A percentile compares a stretch with the other conserved stretches of the same genome.
These are phyloP conservation scores for Lysandra bellargus DNA, from an alignment of 2,888 invertebrate genomes.

Conservation along the genomic window DNA sequence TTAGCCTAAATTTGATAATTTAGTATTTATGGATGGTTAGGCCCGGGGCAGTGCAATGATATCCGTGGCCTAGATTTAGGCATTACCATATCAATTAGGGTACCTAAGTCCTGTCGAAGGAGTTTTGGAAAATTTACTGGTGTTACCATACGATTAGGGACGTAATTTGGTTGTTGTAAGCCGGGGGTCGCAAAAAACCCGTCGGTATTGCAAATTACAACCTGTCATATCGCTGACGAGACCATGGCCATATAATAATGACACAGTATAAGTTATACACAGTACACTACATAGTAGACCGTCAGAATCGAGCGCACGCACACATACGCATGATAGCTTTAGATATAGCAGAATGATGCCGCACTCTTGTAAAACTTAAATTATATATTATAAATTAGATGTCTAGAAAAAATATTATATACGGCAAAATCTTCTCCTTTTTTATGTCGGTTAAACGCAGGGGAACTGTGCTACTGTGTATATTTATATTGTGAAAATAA, in stretches of 20 bases:
- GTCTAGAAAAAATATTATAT: background rate
- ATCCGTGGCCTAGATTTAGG: conserved; percentile 77
- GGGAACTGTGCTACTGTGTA: background rate
- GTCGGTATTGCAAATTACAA: conserved; percentile 67
- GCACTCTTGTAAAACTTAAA: background rate
- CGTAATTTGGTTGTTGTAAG: conserved; percentile 43
- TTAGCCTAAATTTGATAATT: conserved; percentile 67
- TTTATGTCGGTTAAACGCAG: too few species aligned
- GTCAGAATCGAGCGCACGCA: background rate
- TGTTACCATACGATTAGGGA: conserved; percentile 45
- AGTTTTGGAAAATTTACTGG: conserved; percentile 42
- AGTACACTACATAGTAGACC: background rate
- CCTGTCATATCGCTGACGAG: conserved; percentile 74
- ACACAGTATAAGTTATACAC: background rate
- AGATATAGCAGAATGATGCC: background rate
- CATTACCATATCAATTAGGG: conserved; percentile 51
- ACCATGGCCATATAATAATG: conserved; percentile 50
- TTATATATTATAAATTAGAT: too few species aligned
- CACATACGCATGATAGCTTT: background rate
- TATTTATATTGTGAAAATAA: conserved; percentile 47
- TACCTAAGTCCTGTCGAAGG: conserved; percentile 43
- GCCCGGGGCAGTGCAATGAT: conserved; percentile 68
- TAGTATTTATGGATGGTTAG: conserved; percentile 70
- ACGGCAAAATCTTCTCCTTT: too few species aligned
- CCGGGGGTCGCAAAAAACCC: conserved; percentile 47